These are phyloP conservation scores for Vombatus ursinus DNA, from an alignment of 2,113 vertebrate species.

Conservation along the genomic window DNA sequence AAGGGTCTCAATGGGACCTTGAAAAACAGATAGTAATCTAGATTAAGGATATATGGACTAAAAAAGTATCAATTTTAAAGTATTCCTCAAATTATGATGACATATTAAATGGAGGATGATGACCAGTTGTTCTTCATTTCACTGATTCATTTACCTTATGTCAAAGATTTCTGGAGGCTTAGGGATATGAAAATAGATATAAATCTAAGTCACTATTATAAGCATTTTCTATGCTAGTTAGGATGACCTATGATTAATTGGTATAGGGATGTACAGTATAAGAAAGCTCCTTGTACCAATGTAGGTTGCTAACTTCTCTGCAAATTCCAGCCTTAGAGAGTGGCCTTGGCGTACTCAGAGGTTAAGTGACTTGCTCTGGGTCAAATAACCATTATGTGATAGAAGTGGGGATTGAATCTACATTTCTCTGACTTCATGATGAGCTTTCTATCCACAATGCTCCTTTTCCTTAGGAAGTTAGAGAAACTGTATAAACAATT, in stretches of 20 bases:
- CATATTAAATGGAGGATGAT: no score
- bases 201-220: not conserved
- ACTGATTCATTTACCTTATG: no score
- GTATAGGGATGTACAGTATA: no score
- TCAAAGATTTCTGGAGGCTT: not conserved
- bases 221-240: not conserved
- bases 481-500: not conserved
- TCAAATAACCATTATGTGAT: not conserved
- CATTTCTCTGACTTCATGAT: not conserved
- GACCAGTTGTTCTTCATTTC: no score
- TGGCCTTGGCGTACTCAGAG: not conserved
- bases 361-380: not conserved
- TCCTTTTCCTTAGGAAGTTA: not conserved
- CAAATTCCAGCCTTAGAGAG: not conserved
- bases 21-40: no score
- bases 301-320: not conserved
- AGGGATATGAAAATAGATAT: not conserved
- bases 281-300: not conserved
- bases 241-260: not conserved
- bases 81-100: not conserved
- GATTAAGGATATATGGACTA: no score
- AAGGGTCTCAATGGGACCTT: no score
- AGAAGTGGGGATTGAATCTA: not conserved
- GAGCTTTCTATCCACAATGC: not conserved
- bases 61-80: not conserved